Evolutionary conservation across 1,140 invertebrate genomes (phyloP).

Genomic region (Bombus huntii): DNA sequence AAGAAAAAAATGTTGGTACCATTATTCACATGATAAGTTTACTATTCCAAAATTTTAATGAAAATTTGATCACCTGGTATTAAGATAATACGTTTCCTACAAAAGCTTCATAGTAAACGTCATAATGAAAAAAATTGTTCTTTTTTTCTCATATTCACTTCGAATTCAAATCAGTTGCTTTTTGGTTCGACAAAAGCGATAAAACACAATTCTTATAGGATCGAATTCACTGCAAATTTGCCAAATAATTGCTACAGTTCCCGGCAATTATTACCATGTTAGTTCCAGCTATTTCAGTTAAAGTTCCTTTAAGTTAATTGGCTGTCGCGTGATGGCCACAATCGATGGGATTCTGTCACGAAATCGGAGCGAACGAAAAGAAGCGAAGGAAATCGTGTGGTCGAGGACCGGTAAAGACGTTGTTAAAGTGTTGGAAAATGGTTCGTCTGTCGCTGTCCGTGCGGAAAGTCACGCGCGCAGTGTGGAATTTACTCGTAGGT

Average conservation of each 20-base stretch:
- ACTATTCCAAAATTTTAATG: too few species aligned
- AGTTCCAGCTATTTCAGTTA: not conserved
- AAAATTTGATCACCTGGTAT: too few species aligned
- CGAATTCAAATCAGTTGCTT: too few species aligned
- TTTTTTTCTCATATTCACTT: not conserved
- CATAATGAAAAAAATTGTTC: not conserved
- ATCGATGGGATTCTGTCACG: not conserved
- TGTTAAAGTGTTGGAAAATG: slow-evolving; percentile 64
- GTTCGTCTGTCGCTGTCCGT: slow-evolving; percentile 65
- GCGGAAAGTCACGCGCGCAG: slow-evolving; percentile 68
- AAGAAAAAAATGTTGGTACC: not conserved
- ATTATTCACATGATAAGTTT: too few species aligned
- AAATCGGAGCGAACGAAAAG: not conserved
- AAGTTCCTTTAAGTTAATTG: slow-evolving; percentile 18
- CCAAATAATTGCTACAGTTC: not conserved
- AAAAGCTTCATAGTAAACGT: too few species aligned
- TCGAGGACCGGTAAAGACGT: slow-evolving; percentile 54
- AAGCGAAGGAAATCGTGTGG: not conserved
- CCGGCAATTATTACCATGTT: not conserved
- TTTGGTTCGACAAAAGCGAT: not conserved
- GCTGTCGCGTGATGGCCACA: not conserved
- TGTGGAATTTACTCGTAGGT: slow-evolving; percentile 68
- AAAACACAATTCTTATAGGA: not conserved
- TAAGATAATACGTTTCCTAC: too few species aligned
- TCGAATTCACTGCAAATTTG: not conserved